These are phyloP conservation scores for Leptinotarsa undecemlineata DNA, from an alignment of 1,140 invertebrate genomes.

Conservation along the genomic window DNA sequence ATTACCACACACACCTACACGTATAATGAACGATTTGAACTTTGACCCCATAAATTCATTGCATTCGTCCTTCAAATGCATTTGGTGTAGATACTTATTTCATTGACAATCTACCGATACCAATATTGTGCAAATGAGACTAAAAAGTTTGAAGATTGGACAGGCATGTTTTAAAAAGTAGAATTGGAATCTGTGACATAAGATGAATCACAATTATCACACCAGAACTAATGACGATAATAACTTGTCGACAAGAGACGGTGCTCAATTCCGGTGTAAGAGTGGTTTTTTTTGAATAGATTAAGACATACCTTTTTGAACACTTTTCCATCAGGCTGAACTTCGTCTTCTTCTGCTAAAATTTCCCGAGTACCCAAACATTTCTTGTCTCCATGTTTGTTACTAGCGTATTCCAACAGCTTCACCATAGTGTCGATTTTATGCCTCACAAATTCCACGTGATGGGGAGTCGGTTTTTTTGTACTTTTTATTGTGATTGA, in stretches of 20 bases:
- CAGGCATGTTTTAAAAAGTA: too few species aligned
- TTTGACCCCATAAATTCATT: too few species aligned
- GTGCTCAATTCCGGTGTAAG: background rate
- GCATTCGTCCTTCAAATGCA: too few species aligned
- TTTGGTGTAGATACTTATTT: too few species aligned
- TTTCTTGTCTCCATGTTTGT: slow-evolving; percentile 69
- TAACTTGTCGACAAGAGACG: background rate
- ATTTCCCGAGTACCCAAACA: slow-evolving; percentile 91
- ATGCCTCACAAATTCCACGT: slow-evolving; percentile 69
- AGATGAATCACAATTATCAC: too few species aligned
- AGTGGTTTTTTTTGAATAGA: slow-evolving; percentile 8
- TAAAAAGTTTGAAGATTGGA: too few species aligned
- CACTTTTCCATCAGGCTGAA: slow-evolving; percentile 87
- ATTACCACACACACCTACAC: too few species aligned
- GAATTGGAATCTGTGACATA: too few species aligned
- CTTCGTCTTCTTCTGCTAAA: slow-evolving; percentile 88
- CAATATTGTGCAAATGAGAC: too few species aligned
- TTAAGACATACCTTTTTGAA: slow-evolving; percentile 82
- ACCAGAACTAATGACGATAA: too few species aligned
- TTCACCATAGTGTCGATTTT: slow-evolving; percentile 85
- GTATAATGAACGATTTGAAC: too few species aligned
- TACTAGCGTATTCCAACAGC: slow-evolving; percentile 76
- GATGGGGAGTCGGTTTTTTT: slow-evolving; percentile 67
- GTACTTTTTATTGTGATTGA: slow-evolving; percentile 69
- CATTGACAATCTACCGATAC: too few species aligned